Base-by-base conservation (phyloP, 2,113 vertebrate species). In the Chascanopsetta lugubris region DNA sequence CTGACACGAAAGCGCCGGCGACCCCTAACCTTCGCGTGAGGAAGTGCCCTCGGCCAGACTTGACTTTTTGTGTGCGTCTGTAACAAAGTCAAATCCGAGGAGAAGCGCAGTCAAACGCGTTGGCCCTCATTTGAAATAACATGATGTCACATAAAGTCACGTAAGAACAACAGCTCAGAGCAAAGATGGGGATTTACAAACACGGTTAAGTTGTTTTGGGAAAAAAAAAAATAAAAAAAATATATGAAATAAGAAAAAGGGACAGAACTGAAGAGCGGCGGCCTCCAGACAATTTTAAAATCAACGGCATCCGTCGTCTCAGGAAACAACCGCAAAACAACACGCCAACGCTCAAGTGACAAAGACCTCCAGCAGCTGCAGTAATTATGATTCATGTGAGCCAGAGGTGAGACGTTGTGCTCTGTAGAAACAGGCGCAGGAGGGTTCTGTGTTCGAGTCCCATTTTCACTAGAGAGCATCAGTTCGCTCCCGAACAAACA, bases 31-130 rank as follows among this genome's bases (percentile, higher is more conserved):
- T 78, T 67, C 54, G 26, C 29, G 66, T 34, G 43, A 49, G 45
- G 34, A 72, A 70, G 34, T 58, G 71, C 75, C 77, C 42, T 27
- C 17, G 46, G 81, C 42, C n/a, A 69, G 56, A 69, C 67, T 66
- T 24, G 25, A 72, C 42, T 65, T 48, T 58, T 12, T 64, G 59
- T 64, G 59, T 59, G 43, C 34, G 46, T 71, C 59, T 12, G 32
- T 24, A 40, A 30, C 45, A 78, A 71, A 77, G 69, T 69, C 55
- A 50, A 36, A 61, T 56, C 65, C 25, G 24, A 70, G 25, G 15
- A 22, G 36, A 59, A 40, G 46, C 51, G 46, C 13, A 48, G 55
- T 42, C 70, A 64, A 51, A 57, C 24, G 34, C n/a, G 3, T 34
- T 65, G 32, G 17, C 25, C 40, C 12, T 51, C 13, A 65, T 61